phyloP scores from a whole-genome alignment of 2,888 invertebrate species.

The Odontothrips loti region DNA sequence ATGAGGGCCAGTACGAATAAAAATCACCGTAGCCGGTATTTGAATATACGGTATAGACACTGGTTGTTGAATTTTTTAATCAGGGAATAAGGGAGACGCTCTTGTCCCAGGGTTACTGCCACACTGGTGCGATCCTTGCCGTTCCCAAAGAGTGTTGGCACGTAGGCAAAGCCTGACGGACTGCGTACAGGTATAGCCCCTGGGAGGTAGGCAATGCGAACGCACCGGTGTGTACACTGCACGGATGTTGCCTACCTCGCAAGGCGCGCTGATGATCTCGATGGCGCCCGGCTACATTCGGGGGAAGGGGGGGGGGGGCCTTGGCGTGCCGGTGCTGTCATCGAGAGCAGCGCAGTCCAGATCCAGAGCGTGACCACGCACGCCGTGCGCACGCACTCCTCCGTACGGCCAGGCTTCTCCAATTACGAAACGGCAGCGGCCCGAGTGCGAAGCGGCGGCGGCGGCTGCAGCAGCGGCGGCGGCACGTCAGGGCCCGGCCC shows the following conservation, averaged over 20 bases:
- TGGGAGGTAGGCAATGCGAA: not conserved
- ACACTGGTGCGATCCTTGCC: too few relatives aligned
- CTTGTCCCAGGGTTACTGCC: too few relatives aligned
- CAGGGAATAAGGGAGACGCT: too few relatives aligned
- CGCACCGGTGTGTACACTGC: not conserved
- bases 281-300: not conserved
- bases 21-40: too few relatives aligned
- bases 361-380: conserved; percentile 1
- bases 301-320: not conserved
- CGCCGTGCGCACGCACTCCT: not conserved
- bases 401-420: not conserved
- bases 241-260: not conserved
- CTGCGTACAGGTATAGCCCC: not conserved
- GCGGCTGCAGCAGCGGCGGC: too few relatives aligned
- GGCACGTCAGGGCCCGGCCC: not conserved
- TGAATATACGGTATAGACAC: too few relatives aligned
- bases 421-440: not conserved
- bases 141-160: too few relatives aligned
- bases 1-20: too few relatives aligned
- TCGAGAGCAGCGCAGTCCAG: not conserved
- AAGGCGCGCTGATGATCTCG: not conserved
- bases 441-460: not conserved
- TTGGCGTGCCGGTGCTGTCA: not conserved
- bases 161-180: not conserved
- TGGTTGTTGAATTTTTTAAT: too few relatives aligned